These are phyloP conservation scores for Nothoprocta pentlandii DNA, from an alignment of 2,113 vertebrate genomes.

Conservation along the genomic window DNA sequence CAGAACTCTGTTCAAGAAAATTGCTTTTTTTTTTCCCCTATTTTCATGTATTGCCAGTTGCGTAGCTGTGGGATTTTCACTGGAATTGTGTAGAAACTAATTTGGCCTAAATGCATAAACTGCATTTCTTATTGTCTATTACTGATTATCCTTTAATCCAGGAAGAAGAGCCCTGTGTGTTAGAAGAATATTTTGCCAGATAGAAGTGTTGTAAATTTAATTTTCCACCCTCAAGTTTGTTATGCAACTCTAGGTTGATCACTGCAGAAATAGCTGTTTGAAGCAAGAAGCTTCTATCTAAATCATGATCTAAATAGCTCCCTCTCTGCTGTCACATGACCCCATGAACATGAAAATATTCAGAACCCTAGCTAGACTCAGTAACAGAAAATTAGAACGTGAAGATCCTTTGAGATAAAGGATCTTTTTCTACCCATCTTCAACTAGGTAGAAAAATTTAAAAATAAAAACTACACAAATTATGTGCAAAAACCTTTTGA, in stretches of 20 bases:
- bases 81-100: background rate
- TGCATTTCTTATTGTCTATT: background rate
- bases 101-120: background rate
- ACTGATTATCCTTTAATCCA: background rate
- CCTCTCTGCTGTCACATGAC: background rate
- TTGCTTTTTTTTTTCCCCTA: too few relatives aligned
- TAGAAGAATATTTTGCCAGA: background rate
- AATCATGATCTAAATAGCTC: background rate
- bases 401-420: background rate
- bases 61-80: background rate
- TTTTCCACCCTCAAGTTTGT: background rate
- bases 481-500: background rate
- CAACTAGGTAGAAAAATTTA: background rate
- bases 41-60: background rate
- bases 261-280: too few relatives aligned
- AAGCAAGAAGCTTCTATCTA: background rate
- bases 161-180: background rate
- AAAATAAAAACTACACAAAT: background rate
- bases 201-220: background rate
- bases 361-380: background rate
- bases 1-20: background rate
- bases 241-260: background rate
- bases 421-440: too few relatives aligned
- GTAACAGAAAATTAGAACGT: background rate
- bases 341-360: background rate